Base-by-base conservation (phyloP, 2,888 invertebrate species). In the Xestoiulus laeticollis region DNA sequence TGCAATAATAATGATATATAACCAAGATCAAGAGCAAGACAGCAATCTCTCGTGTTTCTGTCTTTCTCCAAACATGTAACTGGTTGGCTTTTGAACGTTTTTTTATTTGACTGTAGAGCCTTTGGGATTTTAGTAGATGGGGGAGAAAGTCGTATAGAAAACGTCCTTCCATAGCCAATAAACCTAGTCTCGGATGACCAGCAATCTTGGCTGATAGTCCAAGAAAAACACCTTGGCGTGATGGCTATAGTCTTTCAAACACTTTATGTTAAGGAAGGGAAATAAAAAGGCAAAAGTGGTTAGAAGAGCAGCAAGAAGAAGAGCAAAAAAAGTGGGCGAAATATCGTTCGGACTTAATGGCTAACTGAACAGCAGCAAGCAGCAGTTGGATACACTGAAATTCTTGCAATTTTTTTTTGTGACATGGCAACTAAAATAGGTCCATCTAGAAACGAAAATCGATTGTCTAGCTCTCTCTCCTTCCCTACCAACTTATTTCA, bases 401-500 rank as follows among this genome's bases (percentile, higher is more conserved):
- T 78, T 78, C 78, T 32, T 78, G 78, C 78, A 30, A 78, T 78
- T 78, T 78, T 59, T 78, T 59, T 78, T 78, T 78, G 78, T 32
- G 30, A 78, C 78, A 32, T 16, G 30, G 78, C 78, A 78, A 78
- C 30, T 30, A 32, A 78, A 78, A 78, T 78, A 78, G 78, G 78
- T 16, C 78, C 78, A 78, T 78, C 78, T 32, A 30, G 78, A 30
- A n/a, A 78, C 78, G 78, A 32, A 26, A 78, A 78, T 78, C 78
- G 78, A 78, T 78, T 78, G 78, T 78, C 78, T 78, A 32, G 30
- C 30, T 26, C 78, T 68, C 68, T 26, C 68, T 78, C 30, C 14
- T 78, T 30, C 78, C 78, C 78, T 12, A n/a, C 26, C 6, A 86
- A 86, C 86, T 86, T 44, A 86, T 86, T 86, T 86, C 86, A 86